Evolutionary conservation across 1,140 invertebrate species (phyloP).

Genomic region (Arctopsyche grandis): DNA sequence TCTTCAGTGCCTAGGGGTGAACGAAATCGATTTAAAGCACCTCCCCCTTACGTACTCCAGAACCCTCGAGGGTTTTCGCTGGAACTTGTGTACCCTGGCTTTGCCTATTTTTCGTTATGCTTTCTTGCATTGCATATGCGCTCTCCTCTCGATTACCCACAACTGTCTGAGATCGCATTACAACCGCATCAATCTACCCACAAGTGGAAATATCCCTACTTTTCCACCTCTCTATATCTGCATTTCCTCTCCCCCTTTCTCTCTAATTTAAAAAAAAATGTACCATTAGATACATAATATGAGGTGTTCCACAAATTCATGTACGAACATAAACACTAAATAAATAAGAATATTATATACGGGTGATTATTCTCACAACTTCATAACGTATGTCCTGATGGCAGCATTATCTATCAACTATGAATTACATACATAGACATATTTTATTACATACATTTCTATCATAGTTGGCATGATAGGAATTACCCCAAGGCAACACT

Average conservation of each 20-base stretch:
- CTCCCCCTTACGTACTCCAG: neutral
- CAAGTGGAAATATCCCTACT: neutral
- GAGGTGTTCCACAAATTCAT: too few species aligned
- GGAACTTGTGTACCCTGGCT: neutral
- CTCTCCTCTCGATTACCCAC: neutral
- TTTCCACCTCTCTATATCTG: neutral
- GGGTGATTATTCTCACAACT: too few species aligned
- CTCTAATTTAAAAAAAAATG: neutral
- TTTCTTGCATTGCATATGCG: neutral
- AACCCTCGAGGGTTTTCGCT: slow-evolving; percentile 1
- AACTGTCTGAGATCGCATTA: slow-evolving; percentile 15
- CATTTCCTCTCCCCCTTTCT: neutral
- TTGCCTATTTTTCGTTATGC: neutral
- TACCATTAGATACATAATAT: too few species aligned
- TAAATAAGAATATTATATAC: too few species aligned
- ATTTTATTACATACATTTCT: too few species aligned
- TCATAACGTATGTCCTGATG: too few species aligned
- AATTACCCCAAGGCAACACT: too few species aligned
- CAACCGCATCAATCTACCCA: slow-evolving; percentile 1
- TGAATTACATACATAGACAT: too few species aligned
- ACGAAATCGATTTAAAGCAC: slow-evolving; percentile 38
- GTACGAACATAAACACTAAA: too few species aligned
- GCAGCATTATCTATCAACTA: too few species aligned
- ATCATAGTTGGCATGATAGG: too few species aligned
- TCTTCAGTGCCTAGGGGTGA: slow-evolving; percentile 1